A percentile compares a stretch with the other conserved stretches of the same genome.
phyloP scores from a whole-genome alignment of 2,113 vertebrate species.

The Calypte anna region DNA sequence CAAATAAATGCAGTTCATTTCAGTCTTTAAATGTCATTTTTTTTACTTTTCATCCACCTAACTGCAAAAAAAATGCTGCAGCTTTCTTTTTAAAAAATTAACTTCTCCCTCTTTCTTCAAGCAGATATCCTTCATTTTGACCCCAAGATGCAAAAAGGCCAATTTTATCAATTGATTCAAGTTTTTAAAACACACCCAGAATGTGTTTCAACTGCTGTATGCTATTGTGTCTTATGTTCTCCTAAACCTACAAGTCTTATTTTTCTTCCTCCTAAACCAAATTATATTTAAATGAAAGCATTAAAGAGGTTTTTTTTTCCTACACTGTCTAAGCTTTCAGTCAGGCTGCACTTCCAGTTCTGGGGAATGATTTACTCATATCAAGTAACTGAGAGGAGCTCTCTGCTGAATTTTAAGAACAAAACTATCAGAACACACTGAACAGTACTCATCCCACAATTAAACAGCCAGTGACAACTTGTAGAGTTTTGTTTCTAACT shows the following conservation, averaged over 20 bases:
- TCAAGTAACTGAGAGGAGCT: neutral
- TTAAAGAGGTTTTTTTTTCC: neutral
- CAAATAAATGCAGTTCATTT: neutral
- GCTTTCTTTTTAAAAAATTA: rapidly evolving
- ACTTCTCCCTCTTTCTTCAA: neutral
- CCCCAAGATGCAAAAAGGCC: neutral
- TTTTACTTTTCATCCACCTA: neutral
- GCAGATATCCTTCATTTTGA: neutral
- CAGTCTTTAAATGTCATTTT: neutral
- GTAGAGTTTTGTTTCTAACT: neutral
- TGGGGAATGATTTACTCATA: neutral
- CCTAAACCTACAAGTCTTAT: neutral
- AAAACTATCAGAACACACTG: neutral
- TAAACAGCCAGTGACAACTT: neutral
- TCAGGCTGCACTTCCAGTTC: neutral
- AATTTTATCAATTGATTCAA: neutral
- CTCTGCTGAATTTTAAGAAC: neutral
- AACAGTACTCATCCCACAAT: neutral
- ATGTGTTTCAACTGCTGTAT: neutral
- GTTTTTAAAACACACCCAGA: neutral
- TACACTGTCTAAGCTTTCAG: neutral
- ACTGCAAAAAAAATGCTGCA: neutral
- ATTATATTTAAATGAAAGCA: neutral
- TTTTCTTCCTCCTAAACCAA: neutral
- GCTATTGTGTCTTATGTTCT: neutral